Evolutionary conservation across 2,113 vertebrate genomes (phyloP), one percentile per base, ranked within the genome.

Genomic region (Budorcas taxicolor): DNA sequence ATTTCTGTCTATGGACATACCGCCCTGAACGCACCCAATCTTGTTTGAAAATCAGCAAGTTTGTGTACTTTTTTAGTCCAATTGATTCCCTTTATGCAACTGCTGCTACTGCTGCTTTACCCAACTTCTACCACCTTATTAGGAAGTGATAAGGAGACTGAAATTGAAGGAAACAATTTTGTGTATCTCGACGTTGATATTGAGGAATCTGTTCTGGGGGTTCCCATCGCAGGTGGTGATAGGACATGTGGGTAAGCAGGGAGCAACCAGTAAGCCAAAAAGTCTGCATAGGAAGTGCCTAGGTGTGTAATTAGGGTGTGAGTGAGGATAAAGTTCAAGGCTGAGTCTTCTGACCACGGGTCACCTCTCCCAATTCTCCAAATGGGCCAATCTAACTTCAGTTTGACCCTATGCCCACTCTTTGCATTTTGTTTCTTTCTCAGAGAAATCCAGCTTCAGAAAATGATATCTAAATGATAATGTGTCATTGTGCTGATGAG

Each of bases 381-480:
- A 31, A 94, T 16, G 47, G n/a, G 53, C 78, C 67, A 57, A 17
- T 45, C 19, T 1, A 31, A 93, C 40, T 92, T 86, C 60, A 14
- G 45, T 74, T 97, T 98, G 97, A 98, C 86, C 71, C 45, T 60
- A 78, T 89, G 29, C 40, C 74, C 52, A 60, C 25, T 87, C 64
- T 87, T 81, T 53, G 64, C 76, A 87, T 97, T 97, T 88, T 33
- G 2, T 85, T 93, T 94, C 71, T 80, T 86, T 71, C 74, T 64
- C 27, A 67, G 76, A 60, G 81, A 95, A 97, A 95, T 67, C 47
- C 25, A 60, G 57, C 80, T 55, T 95, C 92, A 27, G 60, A 90
- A 94, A 95, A 94, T 94, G 97, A 21, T 97, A 93, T 87, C 82
- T 97, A 97, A 98, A 97, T 97, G 86, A 78, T 76, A 93, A 76